A percentile compares a stretch with the other conserved stretches of the same genome.
phyloP scores from a whole-genome alignment of 37 sponge, comb jelly and placozoan genomes.

The Cladorhizidae sp. region DNA sequence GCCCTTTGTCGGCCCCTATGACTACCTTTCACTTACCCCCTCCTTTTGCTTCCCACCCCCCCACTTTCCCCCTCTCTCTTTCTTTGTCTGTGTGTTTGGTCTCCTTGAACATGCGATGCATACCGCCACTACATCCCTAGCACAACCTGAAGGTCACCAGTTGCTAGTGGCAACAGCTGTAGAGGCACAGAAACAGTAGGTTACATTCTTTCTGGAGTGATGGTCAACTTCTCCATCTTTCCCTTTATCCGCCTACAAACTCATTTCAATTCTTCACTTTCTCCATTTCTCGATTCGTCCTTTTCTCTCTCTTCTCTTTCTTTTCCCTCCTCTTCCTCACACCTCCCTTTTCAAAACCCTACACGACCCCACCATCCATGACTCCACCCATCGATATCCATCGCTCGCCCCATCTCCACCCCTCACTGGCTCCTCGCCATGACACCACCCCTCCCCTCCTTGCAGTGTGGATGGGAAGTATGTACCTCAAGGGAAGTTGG shows the following conservation, averaged over 20 bases:
- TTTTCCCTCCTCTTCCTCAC: no score
- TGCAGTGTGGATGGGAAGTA: conserved; percentile 83
- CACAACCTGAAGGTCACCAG: conserved; percentile 34
- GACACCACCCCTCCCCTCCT: not conserved
- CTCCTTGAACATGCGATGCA: not conserved
- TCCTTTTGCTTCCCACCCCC: not conserved
- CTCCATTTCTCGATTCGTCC: no score
- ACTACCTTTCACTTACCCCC: not conserved
- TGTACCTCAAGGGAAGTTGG: conserved; percentile 83
- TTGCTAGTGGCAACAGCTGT: conserved; percentile 55
- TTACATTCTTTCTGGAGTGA: not conserved
- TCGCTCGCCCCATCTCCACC: not conserved
- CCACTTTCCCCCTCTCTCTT: no score
- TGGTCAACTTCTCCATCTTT: not conserved
- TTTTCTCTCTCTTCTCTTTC: no score
- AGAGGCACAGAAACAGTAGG: conserved; percentile 80
- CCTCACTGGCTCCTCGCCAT: not conserved
- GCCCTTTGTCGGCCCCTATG: no score
- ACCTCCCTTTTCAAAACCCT: no score
- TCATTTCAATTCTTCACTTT: no score
- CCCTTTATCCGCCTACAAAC: not conserved
- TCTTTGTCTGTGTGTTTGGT: no score
- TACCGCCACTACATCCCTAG: conserved; percentile 5
- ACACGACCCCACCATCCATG: no score
- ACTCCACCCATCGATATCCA: not conserved